Conservation (phyloP, 1,140 invertebrate genomes). For the Ostrea edulis region DNA sequence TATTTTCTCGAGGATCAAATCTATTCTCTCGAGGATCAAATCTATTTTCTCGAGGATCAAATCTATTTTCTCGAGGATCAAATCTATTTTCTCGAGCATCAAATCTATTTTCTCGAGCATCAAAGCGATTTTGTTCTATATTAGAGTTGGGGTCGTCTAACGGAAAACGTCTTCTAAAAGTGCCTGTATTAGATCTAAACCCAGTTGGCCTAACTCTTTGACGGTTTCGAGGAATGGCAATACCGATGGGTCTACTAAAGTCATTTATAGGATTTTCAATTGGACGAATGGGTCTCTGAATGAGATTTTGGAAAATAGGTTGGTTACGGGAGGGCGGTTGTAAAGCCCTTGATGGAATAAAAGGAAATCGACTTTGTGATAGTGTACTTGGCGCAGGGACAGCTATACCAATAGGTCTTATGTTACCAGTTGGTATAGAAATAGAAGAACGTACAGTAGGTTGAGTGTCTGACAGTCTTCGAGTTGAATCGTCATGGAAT, state of each 20-base stretch:
- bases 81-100: neutral
- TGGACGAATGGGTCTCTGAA: too few species aligned
- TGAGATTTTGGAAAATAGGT: neutral
- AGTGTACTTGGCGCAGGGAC: too few species aligned
- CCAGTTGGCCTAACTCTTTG: neutral
- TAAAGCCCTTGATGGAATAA: neutral
- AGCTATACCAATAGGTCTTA: too few species aligned
- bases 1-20: neutral
- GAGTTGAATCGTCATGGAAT: neutral
- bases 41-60: neutral
- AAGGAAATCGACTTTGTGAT: neutral
- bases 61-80: neutral
- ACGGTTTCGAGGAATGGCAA: neutral
- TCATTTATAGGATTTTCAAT: neutral
- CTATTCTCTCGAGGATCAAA: neutral
- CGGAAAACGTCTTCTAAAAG: neutral
- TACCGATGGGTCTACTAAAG: neutral
- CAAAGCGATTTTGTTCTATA: neutral
- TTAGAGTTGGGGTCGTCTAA: neutral
- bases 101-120: neutral
- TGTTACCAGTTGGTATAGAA: neutral
- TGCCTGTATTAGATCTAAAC: neutral
- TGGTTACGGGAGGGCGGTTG: neutral
- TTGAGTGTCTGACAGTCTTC: neutral
- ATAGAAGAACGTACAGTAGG: neutral